A percentile compares a stretch with the other conserved stretches of the same genome.
phyloP scores from a whole-genome alignment of 1,140 invertebrate genomes.

The Bombyx mandarina region DNA sequence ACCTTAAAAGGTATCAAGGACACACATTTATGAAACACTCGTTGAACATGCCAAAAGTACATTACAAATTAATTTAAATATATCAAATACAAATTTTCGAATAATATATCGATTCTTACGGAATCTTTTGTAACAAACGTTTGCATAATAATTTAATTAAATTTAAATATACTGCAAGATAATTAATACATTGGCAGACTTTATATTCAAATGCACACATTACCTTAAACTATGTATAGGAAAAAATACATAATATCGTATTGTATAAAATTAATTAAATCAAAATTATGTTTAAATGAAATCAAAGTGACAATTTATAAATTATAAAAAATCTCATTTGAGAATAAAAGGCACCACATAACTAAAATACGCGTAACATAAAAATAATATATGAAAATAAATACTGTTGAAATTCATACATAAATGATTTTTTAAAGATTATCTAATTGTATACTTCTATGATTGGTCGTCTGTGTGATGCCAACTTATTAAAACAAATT shows the following conservation, averaged over 20 bases:
- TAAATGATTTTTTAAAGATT: too few relatives aligned
- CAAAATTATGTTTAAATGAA: slow-evolving; percentile 31
- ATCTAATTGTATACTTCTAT: too few relatives aligned
- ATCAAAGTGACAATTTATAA: slow-evolving; percentile 8
- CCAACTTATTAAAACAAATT: slow-evolving; percentile 19
- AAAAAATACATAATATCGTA: neutral
- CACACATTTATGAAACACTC: slow-evolving; percentile 47
- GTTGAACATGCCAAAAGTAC: slow-evolving; percentile 30
- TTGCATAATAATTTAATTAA: too few relatives aligned
- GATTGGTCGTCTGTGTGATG: slow-evolving; percentile 37
- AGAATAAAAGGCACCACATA: slow-evolving; percentile 64
- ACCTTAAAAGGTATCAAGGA: slow-evolving; percentile 63
- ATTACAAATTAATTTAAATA: slow-evolving; percentile 1
- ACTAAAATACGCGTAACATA: slow-evolving; percentile 7
- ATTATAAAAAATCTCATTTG: slow-evolving; percentile 24
- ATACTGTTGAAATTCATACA: neutral
- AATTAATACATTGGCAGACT: too few relatives aligned
- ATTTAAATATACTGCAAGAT: too few relatives aligned
- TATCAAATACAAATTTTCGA: slow-evolving; percentile 2
- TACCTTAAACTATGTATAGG: neutral
- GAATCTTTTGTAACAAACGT: too few relatives aligned
- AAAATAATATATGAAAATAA: neutral
- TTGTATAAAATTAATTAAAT: slow-evolving; percentile 21
- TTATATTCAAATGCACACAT: too few relatives aligned
- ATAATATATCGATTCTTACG: too few relatives aligned